Evolutionary conservation across 2,113 vertebrate genomes (phyloP), one percentile per base, ranked within the genome.

Genomic region (Ctenomys sociabilis): DNA sequence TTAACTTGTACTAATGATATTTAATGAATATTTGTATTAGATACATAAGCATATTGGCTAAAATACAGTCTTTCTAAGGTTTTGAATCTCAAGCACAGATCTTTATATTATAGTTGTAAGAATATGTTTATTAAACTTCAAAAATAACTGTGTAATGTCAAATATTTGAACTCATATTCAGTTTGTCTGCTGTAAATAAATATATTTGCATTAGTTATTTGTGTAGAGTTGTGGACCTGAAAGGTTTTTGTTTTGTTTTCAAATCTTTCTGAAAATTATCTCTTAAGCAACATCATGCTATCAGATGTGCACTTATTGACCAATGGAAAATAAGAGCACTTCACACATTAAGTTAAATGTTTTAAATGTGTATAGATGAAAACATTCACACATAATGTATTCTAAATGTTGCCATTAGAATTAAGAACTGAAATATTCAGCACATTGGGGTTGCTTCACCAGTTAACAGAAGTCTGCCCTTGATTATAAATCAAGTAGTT

Each of bases 281-380:
- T 92, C 21, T 3, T 95, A 43, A 12, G 2, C 21, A 91, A 72
- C 9, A 59, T 28, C 17, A 40, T 63, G 32, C 1, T 26, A 88
- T 64, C 26, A 66, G 26, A 83, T 72, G 40, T 73, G 37, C 59
- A 95, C 63, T 87, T 95, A 89, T 8, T 96, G 87, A 95, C 13
- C 85, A 22, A 59, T 2, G 37, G 40, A 95, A 64, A 95, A 35
- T 35, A 91, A 82, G 21, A 43, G 9, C 19, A 78, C 14, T 94
- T 61, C 64, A 49, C 8, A 4, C 0, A 11, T 37, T 3, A 95
- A 94, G 11, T 85, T 63, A 93, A 93, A 97, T 83, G 73, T 93
- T 75, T 85, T 45, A 90, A 96, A 57, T 10, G 89, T 32, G 22
- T 66, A 1, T n/a, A 85, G 2, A 90, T 75, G 90, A 40, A 32